Conservation (phyloP, 2,888 invertebrate genomes). For the Xestoiulus laeticollis region DNA sequence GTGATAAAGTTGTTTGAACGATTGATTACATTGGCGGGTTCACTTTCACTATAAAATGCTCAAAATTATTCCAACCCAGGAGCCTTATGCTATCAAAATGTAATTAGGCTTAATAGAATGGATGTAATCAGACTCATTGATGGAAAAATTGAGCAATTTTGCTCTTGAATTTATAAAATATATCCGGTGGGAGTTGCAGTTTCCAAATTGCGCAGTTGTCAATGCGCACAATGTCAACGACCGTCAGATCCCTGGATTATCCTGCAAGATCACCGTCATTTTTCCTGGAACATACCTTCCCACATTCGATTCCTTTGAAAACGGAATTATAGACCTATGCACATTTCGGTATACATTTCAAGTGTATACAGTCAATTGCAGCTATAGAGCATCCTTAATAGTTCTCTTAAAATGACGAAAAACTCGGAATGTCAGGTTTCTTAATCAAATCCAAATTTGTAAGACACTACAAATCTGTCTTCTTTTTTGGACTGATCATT, state of each 20-base stretch:
- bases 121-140: conserved; percentile 41
- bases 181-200: conserved; percentile 1
- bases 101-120: not conserved
- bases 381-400: not conserved
- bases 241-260: conserved; percentile 10
- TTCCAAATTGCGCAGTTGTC: conserved; percentile 23
- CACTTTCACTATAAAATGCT: not conserved
- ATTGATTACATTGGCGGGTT: conserved; percentile 11
- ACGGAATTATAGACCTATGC: not conserved
- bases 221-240: not conserved
- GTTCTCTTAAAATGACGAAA: not conserved
- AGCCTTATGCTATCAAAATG: not conserved
- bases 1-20: not conserved
- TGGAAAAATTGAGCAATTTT: conserved; percentile 39
- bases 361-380: not conserved
- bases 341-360: not conserved
- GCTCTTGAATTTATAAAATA: conserved; percentile 35
- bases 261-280: conserved; percentile 13
- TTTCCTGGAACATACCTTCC: not conserved
- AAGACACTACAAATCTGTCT: too few relatives aligned
- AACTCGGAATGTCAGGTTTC: too few relatives aligned
- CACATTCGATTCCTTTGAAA: not conserved
- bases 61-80: not conserved
- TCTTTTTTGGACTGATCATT: too few relatives aligned
- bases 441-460: too few relatives aligned